Conservation (phyloP, 1,140 invertebrate species). For the Ceratoteleas bidentatus region DNA sequence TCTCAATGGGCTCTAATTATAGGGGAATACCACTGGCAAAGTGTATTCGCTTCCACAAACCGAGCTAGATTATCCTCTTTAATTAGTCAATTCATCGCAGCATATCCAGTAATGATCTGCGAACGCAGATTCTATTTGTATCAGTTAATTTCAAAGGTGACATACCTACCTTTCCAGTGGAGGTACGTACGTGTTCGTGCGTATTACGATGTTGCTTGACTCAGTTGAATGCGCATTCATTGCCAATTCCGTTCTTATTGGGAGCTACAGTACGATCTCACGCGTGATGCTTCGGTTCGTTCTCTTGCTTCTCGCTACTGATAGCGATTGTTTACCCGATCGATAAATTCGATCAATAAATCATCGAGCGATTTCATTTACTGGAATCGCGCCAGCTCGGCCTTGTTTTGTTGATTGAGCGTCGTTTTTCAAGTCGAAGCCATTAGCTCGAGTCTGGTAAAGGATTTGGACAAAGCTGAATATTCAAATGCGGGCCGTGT, state of each 20-base stretch:
- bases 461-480: conserved; percentile 25
- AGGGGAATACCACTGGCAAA: conserved; percentile 9
- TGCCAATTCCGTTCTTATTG: conserved; percentile 71
- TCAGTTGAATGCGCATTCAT: conserved; percentile 73
- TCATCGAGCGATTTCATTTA: conserved; percentile 37
- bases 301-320: conserved; percentile 2
- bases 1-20: conserved; percentile 60
- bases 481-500: conserved; percentile 24
- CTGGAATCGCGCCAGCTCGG: neutral
- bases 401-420: conserved; percentile 15
- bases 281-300: conserved; percentile 36
- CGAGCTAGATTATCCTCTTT: conserved; percentile 58
- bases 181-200: conserved; percentile 58
- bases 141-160: conserved; percentile 48
- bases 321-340: conserved; percentile 36
- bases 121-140: conserved; percentile 41
- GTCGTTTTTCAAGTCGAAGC: conserved; percentile 16
- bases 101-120: conserved; percentile 38
- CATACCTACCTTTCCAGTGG: conserved; percentile 17
- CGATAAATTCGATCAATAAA: conserved; percentile 41
- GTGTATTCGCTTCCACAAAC: conserved; percentile 26
- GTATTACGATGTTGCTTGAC: conserved; percentile 51
- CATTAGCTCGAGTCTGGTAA: conserved; percentile 6
- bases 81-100: conserved; percentile 57
- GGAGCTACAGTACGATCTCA: conserved; percentile 43